A percentile compares a stretch with the other conserved stretches of the same genome.
phyloP scores from a whole-genome alignment of 2,113 vertebrate genomes.

The Sturnus vulgaris region DNA sequence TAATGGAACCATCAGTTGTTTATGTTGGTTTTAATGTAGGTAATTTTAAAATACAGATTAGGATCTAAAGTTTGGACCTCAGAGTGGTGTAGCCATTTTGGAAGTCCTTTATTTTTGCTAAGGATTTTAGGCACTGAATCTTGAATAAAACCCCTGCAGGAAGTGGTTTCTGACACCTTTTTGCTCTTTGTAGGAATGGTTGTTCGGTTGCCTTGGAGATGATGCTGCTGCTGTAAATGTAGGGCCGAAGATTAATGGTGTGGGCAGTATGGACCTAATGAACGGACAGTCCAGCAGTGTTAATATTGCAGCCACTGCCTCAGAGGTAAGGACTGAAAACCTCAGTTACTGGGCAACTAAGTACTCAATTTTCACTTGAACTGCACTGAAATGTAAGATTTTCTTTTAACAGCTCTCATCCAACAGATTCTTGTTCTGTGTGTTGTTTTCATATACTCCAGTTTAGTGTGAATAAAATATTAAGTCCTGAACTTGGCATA shows the following conservation, averaged over 20 bases:
- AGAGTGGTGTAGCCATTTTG: background rate
- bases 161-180: background rate
- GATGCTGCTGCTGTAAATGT: slow-evolving; percentile 60
- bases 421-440: background rate
- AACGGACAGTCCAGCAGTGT: slow-evolving; percentile 87
- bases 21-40: background rate
- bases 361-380: accelerated
- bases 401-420: background rate
- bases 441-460: background rate
- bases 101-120: background rate
- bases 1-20: background rate
- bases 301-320: slow-evolving; percentile 77
- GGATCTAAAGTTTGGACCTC: background rate
- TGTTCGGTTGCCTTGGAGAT: slow-evolving; percentile 78
- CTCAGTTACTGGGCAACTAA: background rate
- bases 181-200: slow-evolving; percentile 68
- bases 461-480: background rate
- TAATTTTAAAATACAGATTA: background rate
- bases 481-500: background rate
- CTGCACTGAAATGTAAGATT: background rate
- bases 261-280: slow-evolving; percentile 92
- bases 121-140: background rate
- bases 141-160: background rate
- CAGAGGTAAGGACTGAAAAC: slow-evolving; percentile 81
- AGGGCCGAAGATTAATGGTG: slow-evolving; percentile 75